Evolutionary conservation across 1,140 invertebrate genomes (phyloP), one percentile per base, ranked within the genome.

Genomic region (Aradophagus sp.): DNA sequence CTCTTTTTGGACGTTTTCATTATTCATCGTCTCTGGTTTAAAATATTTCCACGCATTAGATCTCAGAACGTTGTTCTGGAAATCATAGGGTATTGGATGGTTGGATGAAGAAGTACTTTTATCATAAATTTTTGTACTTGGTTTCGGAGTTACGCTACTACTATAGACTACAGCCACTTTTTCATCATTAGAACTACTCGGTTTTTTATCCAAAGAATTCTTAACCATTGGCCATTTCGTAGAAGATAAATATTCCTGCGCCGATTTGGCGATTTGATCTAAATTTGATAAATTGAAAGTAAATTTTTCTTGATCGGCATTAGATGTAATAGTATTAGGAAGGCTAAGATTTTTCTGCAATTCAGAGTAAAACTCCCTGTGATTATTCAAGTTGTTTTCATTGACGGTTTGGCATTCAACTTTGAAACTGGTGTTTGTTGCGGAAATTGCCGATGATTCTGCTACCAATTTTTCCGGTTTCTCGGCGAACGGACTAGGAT

Each of bases 21-120:
- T 63, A 8, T 69, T 36, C 7, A 26, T 10, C 41, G 13, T 55
- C 6, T 39, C 42, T 59, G 14, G 20, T 45, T 11, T 39, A 7
- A 81, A 74, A 20, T 84, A 84, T 7, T 48, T 78, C 82, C 82
- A 84, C 32, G 84, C 78, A 27, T 81, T 74, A 0, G 73, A 77
- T 0, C 63, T 59, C 14, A 82, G 38, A 35, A 78, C 26, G 59
- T 76, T 35, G 1, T 52, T 2, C 13, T 8, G 32, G 12, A 29
- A 11, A 17, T 55, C 23, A 15, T 55, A 41, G 1, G 47, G 55
- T 10, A 55, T 23, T 1, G 58, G 63, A 5, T 75, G 53, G 17
- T 73, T 73, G 7, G 34, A 31, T 1, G 61, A 29, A 5, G 70
- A 58, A 14, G 58, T 35, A 45, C 7, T 59, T 17, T 53, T 42